Conservation (phyloP, 2,797 vertebrate genomes). For the Phalloptychus januarius region DNA sequence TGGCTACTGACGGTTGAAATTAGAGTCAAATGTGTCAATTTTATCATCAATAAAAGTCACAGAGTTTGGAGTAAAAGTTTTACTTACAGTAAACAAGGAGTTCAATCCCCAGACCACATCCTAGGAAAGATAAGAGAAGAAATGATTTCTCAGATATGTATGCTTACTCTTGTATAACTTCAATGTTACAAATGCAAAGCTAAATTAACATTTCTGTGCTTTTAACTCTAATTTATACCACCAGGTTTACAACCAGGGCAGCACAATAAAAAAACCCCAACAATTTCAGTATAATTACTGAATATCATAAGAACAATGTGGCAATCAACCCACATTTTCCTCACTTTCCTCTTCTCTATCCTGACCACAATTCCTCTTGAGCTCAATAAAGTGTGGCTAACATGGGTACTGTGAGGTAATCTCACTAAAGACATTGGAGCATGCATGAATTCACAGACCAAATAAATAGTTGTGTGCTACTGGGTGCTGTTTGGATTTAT, state of each 20-base stretch:
- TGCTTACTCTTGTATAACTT: neutral
- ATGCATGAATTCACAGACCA: neutral
- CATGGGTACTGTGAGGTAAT: neutral
- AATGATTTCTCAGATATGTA: neutral
- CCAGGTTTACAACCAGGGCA: too few relatives aligned
- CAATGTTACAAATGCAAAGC: neutral
- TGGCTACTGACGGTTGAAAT: neutral
- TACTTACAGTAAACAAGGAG: constrained; percentile 98
- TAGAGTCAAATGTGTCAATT: neutral
- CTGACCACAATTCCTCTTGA: neutral
- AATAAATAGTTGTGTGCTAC: neutral
- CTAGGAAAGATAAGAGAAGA: constrained; percentile 67
- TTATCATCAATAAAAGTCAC: neutral
- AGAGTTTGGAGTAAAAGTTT: neutral
- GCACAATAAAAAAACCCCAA: neutral
- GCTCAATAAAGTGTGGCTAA: neutral
- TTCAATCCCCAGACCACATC: constrained; percentile 99
- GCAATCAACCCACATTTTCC: neutral
- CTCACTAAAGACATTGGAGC: neutral
- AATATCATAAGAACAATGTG: neutral
- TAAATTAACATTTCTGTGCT: neutral
- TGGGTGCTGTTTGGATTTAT: neutral
- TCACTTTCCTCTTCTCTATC: neutral
- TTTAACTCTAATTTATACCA: neutral
- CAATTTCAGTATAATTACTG: neutral